Evolutionary conservation across 2,797 vertebrate genomes (phyloP).

Genomic region (Astyanax mexicanus): DNA sequence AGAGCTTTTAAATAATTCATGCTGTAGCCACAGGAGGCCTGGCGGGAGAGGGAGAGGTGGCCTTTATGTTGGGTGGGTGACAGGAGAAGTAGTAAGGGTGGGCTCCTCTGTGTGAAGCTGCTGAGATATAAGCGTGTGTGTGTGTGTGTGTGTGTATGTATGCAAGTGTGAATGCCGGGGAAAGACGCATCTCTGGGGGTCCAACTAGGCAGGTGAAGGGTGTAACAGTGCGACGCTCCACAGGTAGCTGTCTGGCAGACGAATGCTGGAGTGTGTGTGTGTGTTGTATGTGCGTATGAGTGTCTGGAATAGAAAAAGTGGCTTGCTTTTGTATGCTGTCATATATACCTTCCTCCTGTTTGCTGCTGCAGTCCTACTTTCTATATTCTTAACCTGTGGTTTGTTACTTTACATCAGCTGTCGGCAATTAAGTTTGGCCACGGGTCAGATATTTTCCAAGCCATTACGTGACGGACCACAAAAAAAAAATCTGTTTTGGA

Average conservation of each 20-base stretch:
- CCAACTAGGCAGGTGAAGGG: conserved; percentile 39
- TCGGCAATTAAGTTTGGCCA: too few relatives aligned
- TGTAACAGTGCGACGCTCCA: conserved; percentile 38
- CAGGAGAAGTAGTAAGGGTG: conserved; percentile 39
- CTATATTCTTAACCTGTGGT: background rate
- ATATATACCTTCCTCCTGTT: background rate
- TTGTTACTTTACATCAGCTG: too few relatives aligned
- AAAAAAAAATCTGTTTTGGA: too few relatives aligned
- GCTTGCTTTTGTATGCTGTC: conserved; percentile 13
- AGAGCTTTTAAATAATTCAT: conserved; percentile 39
- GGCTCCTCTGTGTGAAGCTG: conserved; percentile 29
- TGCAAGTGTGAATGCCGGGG: conserved; percentile 9
- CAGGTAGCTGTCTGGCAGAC: conserved; percentile 52
- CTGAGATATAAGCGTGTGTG: conserved; percentile 8
- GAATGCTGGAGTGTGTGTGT: conserved; percentile 22
- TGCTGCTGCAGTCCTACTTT: background rate
- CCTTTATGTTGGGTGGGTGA: conserved; percentile 43
- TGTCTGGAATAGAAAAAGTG: background rate
- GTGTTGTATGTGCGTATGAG: background rate
- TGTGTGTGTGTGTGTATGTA: conserved; percentile 10
- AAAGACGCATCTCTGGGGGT: conserved; percentile 33
- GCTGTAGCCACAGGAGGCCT: conserved; percentile 12
- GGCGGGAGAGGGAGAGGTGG: conserved; percentile 34
- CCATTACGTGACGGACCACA: too few relatives aligned
- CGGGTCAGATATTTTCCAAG: too few relatives aligned